A percentile compares a stretch with the other conserved stretches of the same genome.
These are phyloP conservation scores for Leuciscus waleckii DNA, from an alignment of 2,797 vertebrate species.

Conservation along the genomic window DNA sequence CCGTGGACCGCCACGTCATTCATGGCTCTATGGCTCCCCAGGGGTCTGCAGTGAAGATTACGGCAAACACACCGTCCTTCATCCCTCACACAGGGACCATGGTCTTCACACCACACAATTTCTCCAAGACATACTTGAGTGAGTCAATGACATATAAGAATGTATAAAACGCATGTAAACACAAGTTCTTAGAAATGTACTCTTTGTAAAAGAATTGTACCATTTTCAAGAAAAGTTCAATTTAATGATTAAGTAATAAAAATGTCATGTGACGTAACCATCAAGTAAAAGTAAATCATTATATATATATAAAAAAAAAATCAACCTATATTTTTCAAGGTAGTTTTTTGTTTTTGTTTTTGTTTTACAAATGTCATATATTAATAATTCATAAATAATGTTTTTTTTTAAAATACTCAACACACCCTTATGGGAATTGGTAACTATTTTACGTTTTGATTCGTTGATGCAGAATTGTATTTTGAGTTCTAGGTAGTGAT, in stretches of 20 bases:
- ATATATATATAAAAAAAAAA: no score
- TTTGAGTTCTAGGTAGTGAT: neutral
- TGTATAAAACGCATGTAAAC: neutral
- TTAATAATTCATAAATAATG: neutral
- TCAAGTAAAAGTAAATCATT: neutral
- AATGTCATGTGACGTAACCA: neutral
- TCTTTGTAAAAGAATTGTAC: neutral
- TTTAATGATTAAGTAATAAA: neutral
- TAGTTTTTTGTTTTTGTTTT: neutral
- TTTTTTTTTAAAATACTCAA: no score
- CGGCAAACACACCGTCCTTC: slow-evolving; percentile 28
- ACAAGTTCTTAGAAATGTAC: neutral
- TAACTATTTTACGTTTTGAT: no score
- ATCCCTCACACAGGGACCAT: slow-evolving; percentile 28
- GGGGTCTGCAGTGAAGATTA: slow-evolving; percentile 39
- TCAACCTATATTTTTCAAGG: neutral
- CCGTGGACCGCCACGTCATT: neutral
- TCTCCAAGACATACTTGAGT: neutral
- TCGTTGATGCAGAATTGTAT: neutral
- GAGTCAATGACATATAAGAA: neutral
- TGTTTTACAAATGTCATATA: neutral
- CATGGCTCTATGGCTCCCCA: slow-evolving; percentile 30
- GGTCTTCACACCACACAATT: neutral
- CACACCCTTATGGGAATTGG: no score
- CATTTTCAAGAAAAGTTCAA: neutral